phyloP scores from a whole-genome alignment of 2,113 vertebrate species.

The Scomber scombrus region DNA sequence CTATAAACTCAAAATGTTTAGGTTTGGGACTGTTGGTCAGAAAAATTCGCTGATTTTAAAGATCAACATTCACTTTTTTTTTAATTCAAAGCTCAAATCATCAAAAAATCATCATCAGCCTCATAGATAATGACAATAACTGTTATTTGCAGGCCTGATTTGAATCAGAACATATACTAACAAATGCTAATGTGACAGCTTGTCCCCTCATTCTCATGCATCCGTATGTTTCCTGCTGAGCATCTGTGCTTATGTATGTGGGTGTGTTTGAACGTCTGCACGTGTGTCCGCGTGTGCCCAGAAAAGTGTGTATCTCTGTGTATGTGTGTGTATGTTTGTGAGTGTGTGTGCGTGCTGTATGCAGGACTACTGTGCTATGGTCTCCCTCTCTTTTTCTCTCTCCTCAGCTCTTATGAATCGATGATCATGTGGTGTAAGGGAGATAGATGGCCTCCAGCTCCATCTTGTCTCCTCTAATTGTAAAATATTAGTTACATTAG shows the following conservation, averaged over 20 bases:
- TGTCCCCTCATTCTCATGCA: constrained; percentile 62
- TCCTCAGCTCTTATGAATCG: constrained; percentile 95
- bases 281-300: constrained; percentile 52
- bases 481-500: constrained; percentile 99
- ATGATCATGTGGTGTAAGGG: constrained; percentile 99
- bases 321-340: constrained; percentile 58
- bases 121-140: neutral
- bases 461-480: constrained; percentile 99
- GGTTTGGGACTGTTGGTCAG: neutral
- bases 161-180: constrained; percentile 34
- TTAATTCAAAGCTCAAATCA: too few relatives aligned
- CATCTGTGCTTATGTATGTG: constrained; percentile 57
- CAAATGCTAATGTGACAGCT: constrained; percentile 62
- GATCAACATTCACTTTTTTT: too few relatives aligned
- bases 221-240: constrained; percentile 62
- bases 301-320: constrained; percentile 26
- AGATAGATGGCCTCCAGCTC: constrained; percentile 99
- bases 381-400: constrained; percentile 51
- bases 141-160: neutral
- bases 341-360: constrained; percentile 65
- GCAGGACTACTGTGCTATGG: constrained; percentile 86
- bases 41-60: neutral
- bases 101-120: neutral
- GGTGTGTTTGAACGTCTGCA: constrained; percentile 34
- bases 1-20: neutral